Conservation (phyloP, 2,888 invertebrate species). For the Dasysyrphus albostriatus region DNA sequence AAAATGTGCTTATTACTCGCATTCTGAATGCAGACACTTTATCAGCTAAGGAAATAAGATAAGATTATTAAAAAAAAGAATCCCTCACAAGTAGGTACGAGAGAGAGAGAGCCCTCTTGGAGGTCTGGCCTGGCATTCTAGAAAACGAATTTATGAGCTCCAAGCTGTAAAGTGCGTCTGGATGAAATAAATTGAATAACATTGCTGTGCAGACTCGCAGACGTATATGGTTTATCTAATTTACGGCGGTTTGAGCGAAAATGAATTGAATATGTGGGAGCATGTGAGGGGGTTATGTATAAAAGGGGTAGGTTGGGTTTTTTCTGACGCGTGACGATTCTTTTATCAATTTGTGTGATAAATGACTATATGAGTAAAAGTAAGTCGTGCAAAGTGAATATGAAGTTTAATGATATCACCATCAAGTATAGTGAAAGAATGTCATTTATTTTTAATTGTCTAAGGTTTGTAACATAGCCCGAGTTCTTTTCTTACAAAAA, state of each 20-base stretch:
- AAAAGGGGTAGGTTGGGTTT: neutral
- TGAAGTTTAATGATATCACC: neutral
- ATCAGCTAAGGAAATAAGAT: constrained; percentile 71
- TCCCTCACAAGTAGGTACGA: neutral
- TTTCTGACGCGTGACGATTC: neutral
- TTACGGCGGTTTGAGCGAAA: constrained; percentile 58
- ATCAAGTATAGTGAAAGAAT: too few species aligned
- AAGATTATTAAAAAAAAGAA: constrained; percentile 57
- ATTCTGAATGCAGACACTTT: constrained; percentile 61
- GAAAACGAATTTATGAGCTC: constrained; percentile 63
- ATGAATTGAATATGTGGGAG: constrained; percentile 40
- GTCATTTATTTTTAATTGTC: too few species aligned
- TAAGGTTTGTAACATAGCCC: too few species aligned
- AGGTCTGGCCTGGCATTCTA: constrained; percentile 43
- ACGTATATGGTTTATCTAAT: constrained; percentile 68
- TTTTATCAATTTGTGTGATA: neutral
- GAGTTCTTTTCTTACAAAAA: too few species aligned
- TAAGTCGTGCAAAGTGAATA: neutral
- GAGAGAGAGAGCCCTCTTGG: constrained; percentile 5
- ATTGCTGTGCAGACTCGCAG: constrained; percentile 60
- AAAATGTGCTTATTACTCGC: constrained; percentile 58
- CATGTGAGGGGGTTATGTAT: neutral
- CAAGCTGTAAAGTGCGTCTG: constrained; percentile 69
- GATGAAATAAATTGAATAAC: constrained; percentile 73
- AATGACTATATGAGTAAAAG: too few species aligned